A percentile compares a stretch with the other conserved stretches of the same genome.
Conservation (phyloP, 2,888 invertebrate genomes). For the Lamproptera curius region DNA sequence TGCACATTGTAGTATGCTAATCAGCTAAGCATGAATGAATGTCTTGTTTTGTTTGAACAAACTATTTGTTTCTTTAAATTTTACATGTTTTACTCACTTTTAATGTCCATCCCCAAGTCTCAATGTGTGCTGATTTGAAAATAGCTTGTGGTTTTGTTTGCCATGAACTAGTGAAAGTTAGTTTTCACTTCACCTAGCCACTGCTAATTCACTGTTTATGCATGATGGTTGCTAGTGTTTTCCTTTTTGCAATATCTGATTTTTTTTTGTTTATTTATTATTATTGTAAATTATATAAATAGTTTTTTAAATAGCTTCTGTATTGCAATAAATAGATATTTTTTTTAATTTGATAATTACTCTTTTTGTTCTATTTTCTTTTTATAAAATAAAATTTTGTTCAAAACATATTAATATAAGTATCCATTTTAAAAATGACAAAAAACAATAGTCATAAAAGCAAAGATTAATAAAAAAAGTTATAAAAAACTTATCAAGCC, state of each 20-base stretch:
- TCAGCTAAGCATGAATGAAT: slow-evolving; percentile 22
- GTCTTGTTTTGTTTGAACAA: slow-evolving; percentile 15
- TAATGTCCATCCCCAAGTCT: background rate
- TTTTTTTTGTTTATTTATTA: no score
- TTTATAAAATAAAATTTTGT: no score
- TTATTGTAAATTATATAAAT: no score
- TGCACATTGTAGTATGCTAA: slow-evolving; percentile 24
- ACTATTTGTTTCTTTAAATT: slow-evolving; percentile 17
- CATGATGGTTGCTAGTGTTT: slow-evolving; percentile 7
- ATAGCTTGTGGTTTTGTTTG: slow-evolving; percentile 13
- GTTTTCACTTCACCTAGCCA: slow-evolving; percentile 36
- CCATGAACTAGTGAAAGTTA: slow-evolving; percentile 37
- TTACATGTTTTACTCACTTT: background rate
- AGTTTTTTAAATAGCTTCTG: no score
- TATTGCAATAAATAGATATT: no score
- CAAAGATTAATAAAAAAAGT: no score
- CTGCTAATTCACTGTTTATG: slow-evolving; percentile 26
- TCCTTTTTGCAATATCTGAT: slow-evolving; percentile 2
- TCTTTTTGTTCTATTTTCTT: no score
- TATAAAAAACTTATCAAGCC: no score
- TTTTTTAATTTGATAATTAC: no score
- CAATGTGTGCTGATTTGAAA: background rate
- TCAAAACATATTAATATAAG: no score
- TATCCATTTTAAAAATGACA: no score
- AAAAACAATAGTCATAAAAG: no score